Evolutionary conservation across 2,113 vertebrate genomes (phyloP), one percentile per base, ranked within the genome.

Genomic region (Semicossyphus pulcher): DNA sequence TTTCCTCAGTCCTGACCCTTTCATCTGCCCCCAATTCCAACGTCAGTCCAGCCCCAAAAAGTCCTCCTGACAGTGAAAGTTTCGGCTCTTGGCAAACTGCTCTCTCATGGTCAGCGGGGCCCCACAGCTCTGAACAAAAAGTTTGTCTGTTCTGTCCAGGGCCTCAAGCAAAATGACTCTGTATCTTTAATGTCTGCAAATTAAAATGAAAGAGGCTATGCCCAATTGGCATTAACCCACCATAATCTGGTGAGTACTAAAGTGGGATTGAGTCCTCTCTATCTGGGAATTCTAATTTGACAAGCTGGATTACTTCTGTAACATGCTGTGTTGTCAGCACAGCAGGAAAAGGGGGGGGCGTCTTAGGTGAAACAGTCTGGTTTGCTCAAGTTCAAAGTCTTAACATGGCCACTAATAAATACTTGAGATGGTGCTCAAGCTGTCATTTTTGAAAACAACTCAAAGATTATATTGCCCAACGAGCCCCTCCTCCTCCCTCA

Each of bases 331-430:
- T 25, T 90, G 73, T 81, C 85, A 76, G 59, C 47, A 23, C 57
- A 52, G 57, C 39, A 39, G 54, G 53, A 52, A 45, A 41, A n/a
- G n/a, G n/a, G 25, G n/a, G 26, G 66, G 47, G 47, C 51, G 58
- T 60, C 48, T 23, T 45, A 54, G 67, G 64, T 41, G 54, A 85
- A 69, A 62, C 34, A 77, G 82, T 79, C 87, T 86, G 76, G 68
- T 90, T 83, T 85, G 60, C 42, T 68, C 67, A 82, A 85, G 84
- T 88, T 89, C 88, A 92, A 91, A 88, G 84, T 85, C 72, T 88
- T 83, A 59, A 87, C 84, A 80, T 34, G 48, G 51, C 49, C 74
- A 53, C 39, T 76, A 81, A 85, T 90, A 88, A 90, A 89, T 78
- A 79, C 54, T 84, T 80, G 20, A 49, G 65, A 58, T 45, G 63